phyloP scores from a whole-genome alignment of 2,797 vertebrate species.

The Yasuhikotakia modesta region DNA sequence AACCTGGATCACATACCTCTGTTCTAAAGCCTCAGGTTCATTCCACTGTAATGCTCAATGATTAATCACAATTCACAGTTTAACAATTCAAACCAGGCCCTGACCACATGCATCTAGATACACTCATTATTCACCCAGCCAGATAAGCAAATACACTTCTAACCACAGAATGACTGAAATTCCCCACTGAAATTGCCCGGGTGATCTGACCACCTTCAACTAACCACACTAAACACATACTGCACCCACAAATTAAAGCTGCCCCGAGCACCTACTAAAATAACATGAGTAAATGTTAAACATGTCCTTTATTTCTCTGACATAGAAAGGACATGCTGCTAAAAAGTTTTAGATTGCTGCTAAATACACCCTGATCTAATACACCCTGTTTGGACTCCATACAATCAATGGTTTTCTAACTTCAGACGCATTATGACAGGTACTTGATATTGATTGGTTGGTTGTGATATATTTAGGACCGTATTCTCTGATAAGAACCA shows the following conservation, averaged over 20 bases:
- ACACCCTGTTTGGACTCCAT: too few relatives aligned
- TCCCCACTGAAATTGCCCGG: conserved; percentile 69
- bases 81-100: conserved; percentile 65
- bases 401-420: too few relatives aligned
- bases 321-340: too few relatives aligned
- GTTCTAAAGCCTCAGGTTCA: neutral
- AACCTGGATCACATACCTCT: neutral
- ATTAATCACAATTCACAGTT: too few relatives aligned
- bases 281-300: neutral
- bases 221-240: conserved; percentile 50
- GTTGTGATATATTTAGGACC: too few relatives aligned
- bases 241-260: conserved; percentile 2
- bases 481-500: too few relatives aligned
- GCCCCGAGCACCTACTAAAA: neutral
- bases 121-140: conserved; percentile 71
- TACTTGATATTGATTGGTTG: too few relatives aligned
- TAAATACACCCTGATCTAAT: too few relatives aligned
- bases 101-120: conserved; percentile 65
- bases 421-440: too few relatives aligned
- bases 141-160: conserved; percentile 76
- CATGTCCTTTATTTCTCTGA: neutral
- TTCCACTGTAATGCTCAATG: conserved; percentile 58
- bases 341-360: too few relatives aligned
- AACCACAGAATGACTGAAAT: conserved; percentile 70
- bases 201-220: conserved; percentile 20